These are phyloP conservation scores for Protaetia brevitarsis DNA, from an alignment of 1,140 invertebrate genomes.

Conservation along the genomic window DNA sequence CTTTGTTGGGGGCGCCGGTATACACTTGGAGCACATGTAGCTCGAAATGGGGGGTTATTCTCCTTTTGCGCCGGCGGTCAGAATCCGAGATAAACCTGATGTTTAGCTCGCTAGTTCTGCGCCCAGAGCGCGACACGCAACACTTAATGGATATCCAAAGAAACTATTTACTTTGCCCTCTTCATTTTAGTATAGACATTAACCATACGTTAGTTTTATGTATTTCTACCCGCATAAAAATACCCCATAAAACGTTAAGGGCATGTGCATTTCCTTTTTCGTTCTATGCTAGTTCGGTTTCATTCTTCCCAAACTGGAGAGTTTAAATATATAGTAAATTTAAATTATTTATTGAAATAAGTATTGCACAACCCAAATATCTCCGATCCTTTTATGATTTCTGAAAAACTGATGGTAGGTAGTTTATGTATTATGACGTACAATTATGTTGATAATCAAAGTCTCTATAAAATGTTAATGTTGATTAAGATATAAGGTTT, in stretches of 20 bases:
- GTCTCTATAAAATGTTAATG: no score
- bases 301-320: no score
- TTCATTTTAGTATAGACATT: slow-evolving; percentile 18
- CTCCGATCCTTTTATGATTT: no score
- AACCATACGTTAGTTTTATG: slow-evolving; percentile 9
- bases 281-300: neutral
- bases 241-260: slow-evolving; percentile 14
- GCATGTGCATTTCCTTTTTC: neutral
- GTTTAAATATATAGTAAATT: no score
- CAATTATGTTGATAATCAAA: no score
- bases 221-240: neutral
- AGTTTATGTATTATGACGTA: no score
- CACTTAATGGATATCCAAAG: slow-evolving; percentile 34
- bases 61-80: slow-evolving; percentile 31
- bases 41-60: slow-evolving; percentile 32
- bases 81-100: slow-evolving; percentile 34
- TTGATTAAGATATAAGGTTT: no score
- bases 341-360: no score
- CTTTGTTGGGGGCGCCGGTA: slow-evolving; percentile 27
- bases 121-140: slow-evolving; percentile 27
- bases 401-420: no score
- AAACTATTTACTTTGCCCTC: slow-evolving; percentile 26
- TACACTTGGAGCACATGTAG: slow-evolving; percentile 27
- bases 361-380: no score
- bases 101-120: slow-evolving; percentile 27